phyloP scores from a whole-genome alignment of 2,797 vertebrate genomes.

The Sebastolobus alascanus region DNA sequence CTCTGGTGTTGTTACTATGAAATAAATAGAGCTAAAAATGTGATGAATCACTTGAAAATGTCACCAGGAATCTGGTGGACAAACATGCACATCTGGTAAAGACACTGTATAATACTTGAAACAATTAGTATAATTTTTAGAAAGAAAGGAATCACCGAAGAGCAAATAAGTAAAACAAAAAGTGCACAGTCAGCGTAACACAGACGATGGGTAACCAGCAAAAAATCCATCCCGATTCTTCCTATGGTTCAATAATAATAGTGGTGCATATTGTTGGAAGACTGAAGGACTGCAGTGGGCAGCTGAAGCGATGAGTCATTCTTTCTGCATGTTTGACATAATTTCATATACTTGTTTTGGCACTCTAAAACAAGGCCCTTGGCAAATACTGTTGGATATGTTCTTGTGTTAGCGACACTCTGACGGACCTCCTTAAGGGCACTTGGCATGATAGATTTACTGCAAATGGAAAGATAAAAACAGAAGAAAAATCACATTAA shows the following conservation, averaged over 20 bases:
- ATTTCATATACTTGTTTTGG: constrained; percentile 48
- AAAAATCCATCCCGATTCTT: constrained; percentile 28
- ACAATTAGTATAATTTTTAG: constrained; percentile 54
- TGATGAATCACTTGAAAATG: constrained; percentile 32
- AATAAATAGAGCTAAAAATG: constrained; percentile 72
- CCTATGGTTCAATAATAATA: constrained; percentile 38
- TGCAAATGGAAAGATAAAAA: constrained; percentile 71
- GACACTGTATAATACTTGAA: constrained; percentile 44
- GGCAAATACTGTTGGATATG: constrained; percentile 53
- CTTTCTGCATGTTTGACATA: constrained; percentile 28
- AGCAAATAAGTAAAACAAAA: constrained; percentile 53
- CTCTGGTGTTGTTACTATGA: constrained; percentile 44
- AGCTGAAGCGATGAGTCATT: constrained; percentile 20
- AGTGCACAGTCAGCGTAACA: constrained; percentile 71
- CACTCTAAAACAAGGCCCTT: constrained; percentile 64
- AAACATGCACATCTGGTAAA: constrained; percentile 58
- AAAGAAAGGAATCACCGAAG: constrained; percentile 40
- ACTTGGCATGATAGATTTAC: constrained; percentile 77
- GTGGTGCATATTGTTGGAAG: constrained; percentile 45
- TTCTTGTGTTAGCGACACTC: constrained; percentile 37
- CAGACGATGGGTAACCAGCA: constrained; percentile 43
- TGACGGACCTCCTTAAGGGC: constrained; percentile 55
- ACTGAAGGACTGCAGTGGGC: constrained; percentile 41
- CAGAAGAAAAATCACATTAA: constrained; percentile 42
- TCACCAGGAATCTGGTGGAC: constrained; percentile 27